Base-by-base conservation (phyloP, 2,797 vertebrate genomes). In the Alca torda region DNA sequence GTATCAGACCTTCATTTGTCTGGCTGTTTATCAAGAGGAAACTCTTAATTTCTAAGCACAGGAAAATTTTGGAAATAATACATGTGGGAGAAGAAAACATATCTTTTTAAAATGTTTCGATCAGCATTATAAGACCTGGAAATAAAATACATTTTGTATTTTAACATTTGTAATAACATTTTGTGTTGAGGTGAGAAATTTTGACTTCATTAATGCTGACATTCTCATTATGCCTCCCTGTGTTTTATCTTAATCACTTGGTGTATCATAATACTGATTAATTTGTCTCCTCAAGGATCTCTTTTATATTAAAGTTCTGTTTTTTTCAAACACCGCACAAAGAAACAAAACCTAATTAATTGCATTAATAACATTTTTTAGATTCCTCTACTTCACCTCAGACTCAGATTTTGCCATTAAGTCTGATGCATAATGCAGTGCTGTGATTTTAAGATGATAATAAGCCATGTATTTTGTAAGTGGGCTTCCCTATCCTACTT, bases 291-390 rank as follows among this genome's bases (percentile, higher is more conserved):
- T 89, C 69, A 65, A 96, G 86, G 86, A 91, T 94, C 79, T 75
- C 45, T 86, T 86, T 77, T 16, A 83, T 95, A 60, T 75, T 8
- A 65, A 82, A 35, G 7, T 74, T 87, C 64, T 69, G 24, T 7
- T 53, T 68, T 85, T 83, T 90, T 60, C 64, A 79, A 79, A 51
- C 37, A 26, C n/a, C 31, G 23, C 75, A 70, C 73, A 93, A 88
- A 94, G 93, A 96, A 95, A 89, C 26, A 90, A 87, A 94, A 95
- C 46, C 80, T 91, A 94, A 95, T 96, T 96, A 91, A 80, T 67
- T 77, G 77, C 54, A 82, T 95, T 96, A 91, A 90, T 94, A 85
- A 73, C 51, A 35, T 72, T 28, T 74, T 84, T 56, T 61, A 73
- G 23, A 10, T 69, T 64, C 7, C 50, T 68, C 17, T 74, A 7